These are phyloP conservation scores for Cotesia congregata DNA, from an alignment of 2,888 invertebrate species.

Conservation along the genomic window DNA sequence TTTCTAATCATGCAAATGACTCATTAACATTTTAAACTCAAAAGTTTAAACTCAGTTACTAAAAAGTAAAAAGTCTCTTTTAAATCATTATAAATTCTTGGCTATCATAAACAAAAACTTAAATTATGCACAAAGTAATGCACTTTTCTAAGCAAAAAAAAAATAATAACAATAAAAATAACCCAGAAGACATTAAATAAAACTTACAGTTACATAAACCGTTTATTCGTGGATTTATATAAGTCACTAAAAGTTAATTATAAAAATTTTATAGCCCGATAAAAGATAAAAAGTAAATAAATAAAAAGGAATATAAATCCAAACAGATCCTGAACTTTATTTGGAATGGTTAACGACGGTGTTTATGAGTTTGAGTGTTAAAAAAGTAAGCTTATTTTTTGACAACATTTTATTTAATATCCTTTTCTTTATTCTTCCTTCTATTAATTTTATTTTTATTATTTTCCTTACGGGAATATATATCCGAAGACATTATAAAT, in stretches of 20 bases:
- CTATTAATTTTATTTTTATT: background rate
- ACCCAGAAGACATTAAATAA: background rate
- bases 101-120: too few species aligned
- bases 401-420: background rate
- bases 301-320: background rate
- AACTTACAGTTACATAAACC: background rate
- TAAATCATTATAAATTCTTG: too few species aligned
- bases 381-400: background rate
- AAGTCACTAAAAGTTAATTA: constrained; percentile 10
- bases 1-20: too few species aligned
- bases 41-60: too few species aligned
- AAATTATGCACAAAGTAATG: background rate
- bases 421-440: constrained; percentile 15
- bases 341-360: background rate
- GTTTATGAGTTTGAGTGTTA: background rate
- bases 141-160: background rate
- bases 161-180: background rate
- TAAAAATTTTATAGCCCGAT: background rate
- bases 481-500: background rate
- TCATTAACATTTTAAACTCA: too few species aligned
- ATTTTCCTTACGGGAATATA: constrained; percentile 11
- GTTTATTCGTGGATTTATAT: constrained; percentile 4
- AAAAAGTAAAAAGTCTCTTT: too few species aligned
- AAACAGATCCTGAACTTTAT: background rate
- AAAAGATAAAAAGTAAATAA: constrained; percentile 5